A percentile compares a stretch with the other conserved stretches of the same genome.
phyloP scores from a whole-genome alignment of 2,113 vertebrate genomes.

The Thalassarche chlororhynchos region DNA sequence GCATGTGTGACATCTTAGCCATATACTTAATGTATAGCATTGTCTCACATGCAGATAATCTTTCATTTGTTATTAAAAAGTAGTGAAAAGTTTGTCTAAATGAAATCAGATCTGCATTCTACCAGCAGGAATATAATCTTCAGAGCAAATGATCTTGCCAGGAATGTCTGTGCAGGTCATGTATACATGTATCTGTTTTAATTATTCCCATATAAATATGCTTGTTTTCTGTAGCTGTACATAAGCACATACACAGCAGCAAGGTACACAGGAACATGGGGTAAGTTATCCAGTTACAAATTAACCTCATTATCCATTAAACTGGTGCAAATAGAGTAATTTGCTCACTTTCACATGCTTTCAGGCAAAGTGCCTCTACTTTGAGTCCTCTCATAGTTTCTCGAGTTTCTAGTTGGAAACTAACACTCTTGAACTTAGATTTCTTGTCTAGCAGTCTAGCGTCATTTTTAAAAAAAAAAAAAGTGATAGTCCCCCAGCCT shows the following conservation, averaged over 20 bases:
- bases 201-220: not conserved
- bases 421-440: not conserved
- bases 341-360: not conserved
- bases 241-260: not conserved
- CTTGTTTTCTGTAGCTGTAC: not conserved
- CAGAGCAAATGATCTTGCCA: not conserved
- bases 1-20: not conserved
- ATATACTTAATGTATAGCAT: not conserved
- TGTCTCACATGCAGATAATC: not conserved
- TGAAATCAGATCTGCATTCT: not conserved
- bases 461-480: not conserved
- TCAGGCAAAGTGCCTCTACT: not conserved
- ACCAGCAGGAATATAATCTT: not conserved
- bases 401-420: not conserved
- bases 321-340: not conserved
- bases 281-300: not conserved
- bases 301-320: not conserved
- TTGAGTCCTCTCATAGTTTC: not conserved
- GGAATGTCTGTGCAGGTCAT: not conserved
- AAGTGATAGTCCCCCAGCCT: not conserved
- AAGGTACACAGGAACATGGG: not conserved
- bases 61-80: conserved; percentile 10
- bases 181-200: not conserved
- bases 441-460: not conserved
- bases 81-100: not conserved